phyloP scores from a whole-genome alignment of 2,888 invertebrate species.

The Schrankia costaestrigalis region DNA sequence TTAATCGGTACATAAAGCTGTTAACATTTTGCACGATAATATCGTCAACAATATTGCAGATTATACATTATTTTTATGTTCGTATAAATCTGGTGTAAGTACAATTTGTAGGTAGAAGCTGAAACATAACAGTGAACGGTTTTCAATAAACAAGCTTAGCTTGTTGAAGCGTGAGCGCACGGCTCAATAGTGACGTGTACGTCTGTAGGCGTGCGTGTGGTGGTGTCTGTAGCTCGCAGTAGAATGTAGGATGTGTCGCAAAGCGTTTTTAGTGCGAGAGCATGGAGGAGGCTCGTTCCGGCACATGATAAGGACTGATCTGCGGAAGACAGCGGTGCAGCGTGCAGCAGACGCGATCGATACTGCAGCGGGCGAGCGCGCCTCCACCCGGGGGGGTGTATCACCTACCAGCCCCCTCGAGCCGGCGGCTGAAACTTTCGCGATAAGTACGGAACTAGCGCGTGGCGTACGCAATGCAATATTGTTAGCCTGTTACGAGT shows the following conservation, averaged over 20 bases:
- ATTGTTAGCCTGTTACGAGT: conserved; percentile 79
- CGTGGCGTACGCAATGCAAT: conserved; percentile 80
- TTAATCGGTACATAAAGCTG: no score
- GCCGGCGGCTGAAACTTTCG: conserved; percentile 75
- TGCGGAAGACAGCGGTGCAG: conserved; percentile 77
- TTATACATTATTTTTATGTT: conserved; percentile 36
- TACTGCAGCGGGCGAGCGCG: conserved; percentile 59
- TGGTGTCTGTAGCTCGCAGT: conserved; percentile 22
- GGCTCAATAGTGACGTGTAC: conserved; percentile 40
- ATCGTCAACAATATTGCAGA: conserved; percentile 24
- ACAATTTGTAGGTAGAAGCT: conserved; percentile 32
- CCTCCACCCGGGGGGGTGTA: conserved; percentile 21
- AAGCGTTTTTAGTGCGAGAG: conserved; percentile 60
- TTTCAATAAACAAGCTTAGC: conserved; percentile 61
- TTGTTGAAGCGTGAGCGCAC: conserved; percentile 52
- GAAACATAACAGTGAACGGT: conserved; percentile 42
- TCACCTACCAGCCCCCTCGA: conserved; percentile 28
- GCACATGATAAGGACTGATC: conserved; percentile 76
- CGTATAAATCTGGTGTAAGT: conserved; percentile 36
- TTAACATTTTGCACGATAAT: conserved; percentile 13
- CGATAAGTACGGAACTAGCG: conserved; percentile 80
- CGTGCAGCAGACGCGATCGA: conserved; percentile 77
- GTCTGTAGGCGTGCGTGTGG: conserved; percentile 53
- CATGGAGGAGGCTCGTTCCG: conserved; percentile 58
- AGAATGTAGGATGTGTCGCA: conserved; percentile 46